Evolutionary conservation across 2,113 vertebrate genomes (phyloP).

Genomic region (Gyps fulvus): DNA sequence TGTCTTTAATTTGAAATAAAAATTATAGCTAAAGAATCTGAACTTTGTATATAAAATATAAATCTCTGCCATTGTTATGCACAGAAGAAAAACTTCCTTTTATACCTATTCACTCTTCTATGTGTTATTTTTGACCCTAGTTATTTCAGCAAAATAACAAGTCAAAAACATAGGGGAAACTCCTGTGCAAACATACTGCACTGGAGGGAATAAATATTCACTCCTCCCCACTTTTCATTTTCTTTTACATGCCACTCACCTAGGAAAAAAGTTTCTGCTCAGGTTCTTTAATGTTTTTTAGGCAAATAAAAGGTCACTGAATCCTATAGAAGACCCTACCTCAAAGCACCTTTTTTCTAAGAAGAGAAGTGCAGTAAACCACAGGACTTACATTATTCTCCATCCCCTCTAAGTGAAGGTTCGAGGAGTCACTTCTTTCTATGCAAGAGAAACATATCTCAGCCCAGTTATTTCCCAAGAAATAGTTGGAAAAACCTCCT

Average conservation of each 20-base stretch:
- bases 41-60: not conserved
- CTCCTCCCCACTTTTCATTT: not conserved
- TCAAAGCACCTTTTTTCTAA: not conserved
- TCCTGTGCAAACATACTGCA: not conserved
- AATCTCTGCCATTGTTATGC: not conserved
- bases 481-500: not conserved
- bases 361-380: not conserved
- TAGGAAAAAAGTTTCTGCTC: not conserved
- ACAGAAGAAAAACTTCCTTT: not conserved
- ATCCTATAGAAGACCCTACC: not conserved
- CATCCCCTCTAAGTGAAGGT: not conserved
- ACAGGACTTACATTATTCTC: constrained; percentile 54
- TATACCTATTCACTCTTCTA: not conserved
- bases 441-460: not conserved
- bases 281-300: not conserved
- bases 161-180: not conserved
- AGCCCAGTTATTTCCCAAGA: not conserved
- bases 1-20: not conserved
- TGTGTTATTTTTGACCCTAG: not conserved
- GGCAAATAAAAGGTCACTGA: not conserved
- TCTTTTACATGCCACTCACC: not conserved
- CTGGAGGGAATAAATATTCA: not conserved
- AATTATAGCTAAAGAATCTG: not conserved
- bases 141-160: not conserved
- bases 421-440: constrained; percentile 5